Conservation (phyloP, 2,113 vertebrate genomes). For the Etia nguti region DNA sequence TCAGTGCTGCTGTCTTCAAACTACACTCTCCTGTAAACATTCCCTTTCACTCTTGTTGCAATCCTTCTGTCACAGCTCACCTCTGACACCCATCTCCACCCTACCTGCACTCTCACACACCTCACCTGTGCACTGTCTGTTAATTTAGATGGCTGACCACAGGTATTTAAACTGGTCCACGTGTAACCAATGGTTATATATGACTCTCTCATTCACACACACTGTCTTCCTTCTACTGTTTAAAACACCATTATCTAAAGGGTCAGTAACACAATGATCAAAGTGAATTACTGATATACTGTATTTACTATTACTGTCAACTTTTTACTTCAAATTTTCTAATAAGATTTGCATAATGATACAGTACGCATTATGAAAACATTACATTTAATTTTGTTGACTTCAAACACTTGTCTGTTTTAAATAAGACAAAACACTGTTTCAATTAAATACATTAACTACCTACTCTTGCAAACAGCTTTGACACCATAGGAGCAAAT, state of each 20-base stretch:
- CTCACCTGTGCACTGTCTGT: not conserved
- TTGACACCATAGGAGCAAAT: not conserved
- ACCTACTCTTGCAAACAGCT: fast-evolving
- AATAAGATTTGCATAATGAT: not conserved
- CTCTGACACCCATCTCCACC: not conserved
- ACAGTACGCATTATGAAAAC: not conserved
- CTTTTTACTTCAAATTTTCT: not conserved
- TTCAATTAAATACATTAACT: not conserved
- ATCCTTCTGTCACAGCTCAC: not conserved
- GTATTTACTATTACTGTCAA: not conserved
- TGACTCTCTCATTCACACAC: not conserved
- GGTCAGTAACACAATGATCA: fast-evolving
- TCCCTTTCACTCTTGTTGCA: not conserved
- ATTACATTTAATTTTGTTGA: no score
- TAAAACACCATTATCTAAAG: not conserved
- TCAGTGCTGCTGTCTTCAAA: not conserved
- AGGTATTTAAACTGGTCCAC: not conserved
- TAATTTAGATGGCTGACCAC: not conserved
- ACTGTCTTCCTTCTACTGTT: not conserved
- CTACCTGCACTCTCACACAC: not conserved
- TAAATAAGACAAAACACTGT: not conserved
- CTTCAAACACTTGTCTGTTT: not conserved
- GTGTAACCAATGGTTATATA: fast-evolving
- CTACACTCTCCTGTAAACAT: not conserved
- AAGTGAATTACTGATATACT: not conserved